Evolutionary conservation across 2,888 invertebrate genomes (phyloP).

Genomic region (Thelaira solivaga): DNA sequence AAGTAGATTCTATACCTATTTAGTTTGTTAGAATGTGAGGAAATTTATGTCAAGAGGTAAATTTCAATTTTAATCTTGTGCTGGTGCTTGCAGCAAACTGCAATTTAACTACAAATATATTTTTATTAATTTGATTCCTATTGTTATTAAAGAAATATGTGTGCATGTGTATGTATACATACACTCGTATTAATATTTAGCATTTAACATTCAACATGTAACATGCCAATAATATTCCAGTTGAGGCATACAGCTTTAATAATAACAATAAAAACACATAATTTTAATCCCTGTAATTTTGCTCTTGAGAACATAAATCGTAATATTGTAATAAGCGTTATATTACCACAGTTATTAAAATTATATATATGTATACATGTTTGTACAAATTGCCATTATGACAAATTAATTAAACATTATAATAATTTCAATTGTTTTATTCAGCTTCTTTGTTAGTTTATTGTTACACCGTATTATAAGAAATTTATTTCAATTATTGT

Average conservation of each 20-base stretch:
- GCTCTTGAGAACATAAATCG: constrained; percentile 35
- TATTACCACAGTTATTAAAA: constrained; percentile 11
- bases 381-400: constrained; percentile 53
- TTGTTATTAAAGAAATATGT: constrained; percentile 10
- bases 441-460: constrained; percentile 4
- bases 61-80: neutral
- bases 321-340: constrained; percentile 30
- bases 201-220: neutral
- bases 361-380: too few relatives aligned
- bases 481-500: neutral
- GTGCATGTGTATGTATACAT: too few relatives aligned
- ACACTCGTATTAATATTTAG: too few relatives aligned
- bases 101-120: constrained; percentile 1
- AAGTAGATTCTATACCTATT: constrained; percentile 10
- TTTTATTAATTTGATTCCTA: constrained; percentile 34
- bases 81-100: neutral
- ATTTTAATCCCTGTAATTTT: constrained; percentile 33
- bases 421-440: constrained; percentile 33
- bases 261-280: neutral
- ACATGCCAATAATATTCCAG: neutral
- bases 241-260: neutral
- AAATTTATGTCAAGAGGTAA: constrained; percentile 26
- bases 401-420: constrained; percentile 51
- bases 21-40: neutral
- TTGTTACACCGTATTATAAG: too few relatives aligned